A percentile compares a stretch with the other conserved stretches of the same genome.
Evolutionary conservation across 2,113 vertebrate genomes (phyloP).

Genomic region (Indri indri): DNA sequence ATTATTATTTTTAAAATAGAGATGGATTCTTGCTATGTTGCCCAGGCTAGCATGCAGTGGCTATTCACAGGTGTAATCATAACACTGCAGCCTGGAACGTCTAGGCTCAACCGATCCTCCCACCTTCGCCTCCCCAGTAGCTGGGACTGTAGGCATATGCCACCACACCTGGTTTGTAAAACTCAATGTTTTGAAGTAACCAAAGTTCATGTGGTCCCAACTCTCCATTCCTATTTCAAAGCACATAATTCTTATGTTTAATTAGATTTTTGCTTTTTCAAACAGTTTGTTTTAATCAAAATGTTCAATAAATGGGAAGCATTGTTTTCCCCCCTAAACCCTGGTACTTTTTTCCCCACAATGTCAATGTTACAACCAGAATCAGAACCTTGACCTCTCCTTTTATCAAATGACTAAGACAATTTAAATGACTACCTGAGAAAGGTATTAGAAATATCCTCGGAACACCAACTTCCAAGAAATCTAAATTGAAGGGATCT

Average conservation of each 20-base stretch:
- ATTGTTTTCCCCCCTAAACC: not conserved
- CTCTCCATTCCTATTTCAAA: not conserved
- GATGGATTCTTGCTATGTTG: too few species aligned
- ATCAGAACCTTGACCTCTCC: not conserved
- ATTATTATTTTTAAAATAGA: not conserved
- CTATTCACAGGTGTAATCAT: too few species aligned
- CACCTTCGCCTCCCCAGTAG: too few species aligned
- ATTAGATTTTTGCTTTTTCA: not conserved
- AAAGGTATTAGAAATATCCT: not conserved
- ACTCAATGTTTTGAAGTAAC: not conserved
- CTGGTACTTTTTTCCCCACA: not conserved
- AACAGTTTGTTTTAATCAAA: not conserved
- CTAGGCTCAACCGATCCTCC: too few species aligned
- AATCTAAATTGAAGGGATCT: not conserved
- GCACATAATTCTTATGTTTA: not conserved
- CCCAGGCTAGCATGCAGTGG: too few species aligned
- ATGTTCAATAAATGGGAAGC: not conserved
- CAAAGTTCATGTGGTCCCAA: not conserved
- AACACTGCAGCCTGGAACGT: too few species aligned
- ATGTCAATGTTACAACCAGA: not conserved
- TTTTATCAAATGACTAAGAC: not conserved
- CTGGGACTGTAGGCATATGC: too few species aligned
- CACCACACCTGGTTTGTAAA: too few species aligned
- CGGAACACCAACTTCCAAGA: not conserved
- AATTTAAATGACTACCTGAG: not conserved